Evolutionary conservation across 2,888 invertebrate species (phyloP).

Genomic region (Drosophila borealis): DNA sequence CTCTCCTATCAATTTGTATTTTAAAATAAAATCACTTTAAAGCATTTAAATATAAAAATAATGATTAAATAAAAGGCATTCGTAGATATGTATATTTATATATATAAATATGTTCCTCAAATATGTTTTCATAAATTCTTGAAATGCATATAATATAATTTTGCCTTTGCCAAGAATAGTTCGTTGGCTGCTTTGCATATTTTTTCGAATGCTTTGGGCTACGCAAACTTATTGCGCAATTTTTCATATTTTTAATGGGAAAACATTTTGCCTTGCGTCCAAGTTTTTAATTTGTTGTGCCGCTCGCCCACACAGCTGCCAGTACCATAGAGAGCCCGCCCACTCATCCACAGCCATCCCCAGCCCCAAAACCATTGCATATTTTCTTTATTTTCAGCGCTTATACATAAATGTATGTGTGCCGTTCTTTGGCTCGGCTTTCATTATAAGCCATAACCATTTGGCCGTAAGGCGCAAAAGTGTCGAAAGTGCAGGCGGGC

Average conservation of each 20-base stretch:
- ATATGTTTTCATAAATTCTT: slow-evolving; percentile 4
- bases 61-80: slow-evolving; percentile 5
- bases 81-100: no score
- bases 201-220: slow-evolving; percentile 50
- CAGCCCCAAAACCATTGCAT: slow-evolving; percentile 37
- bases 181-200: slow-evolving; percentile 39
- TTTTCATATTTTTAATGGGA: slow-evolving; percentile 78
- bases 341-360: neutral
- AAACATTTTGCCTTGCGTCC: slow-evolving; percentile 70
- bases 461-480: slow-evolving; percentile 77
- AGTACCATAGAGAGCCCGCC: neutral
- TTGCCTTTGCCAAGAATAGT: slow-evolving; percentile 17
- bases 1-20: no score
- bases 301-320: slow-evolving; percentile 47
- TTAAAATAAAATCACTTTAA: no score
- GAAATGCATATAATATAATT: slow-evolving; percentile 16
- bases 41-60: no score
- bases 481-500: slow-evolving; percentile 73
- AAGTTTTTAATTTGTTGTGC: slow-evolving; percentile 79
- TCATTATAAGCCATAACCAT: slow-evolving; percentile 75
- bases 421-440: slow-evolving; percentile 51
- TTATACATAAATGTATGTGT: slow-evolving; percentile 46
- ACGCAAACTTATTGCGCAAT: slow-evolving; percentile 71
- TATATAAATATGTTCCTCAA: neutral
- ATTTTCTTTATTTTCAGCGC: slow-evolving; percentile 52